Conservation (phyloP, 2,888 invertebrate genomes). For the Coelinius sp. region DNA sequence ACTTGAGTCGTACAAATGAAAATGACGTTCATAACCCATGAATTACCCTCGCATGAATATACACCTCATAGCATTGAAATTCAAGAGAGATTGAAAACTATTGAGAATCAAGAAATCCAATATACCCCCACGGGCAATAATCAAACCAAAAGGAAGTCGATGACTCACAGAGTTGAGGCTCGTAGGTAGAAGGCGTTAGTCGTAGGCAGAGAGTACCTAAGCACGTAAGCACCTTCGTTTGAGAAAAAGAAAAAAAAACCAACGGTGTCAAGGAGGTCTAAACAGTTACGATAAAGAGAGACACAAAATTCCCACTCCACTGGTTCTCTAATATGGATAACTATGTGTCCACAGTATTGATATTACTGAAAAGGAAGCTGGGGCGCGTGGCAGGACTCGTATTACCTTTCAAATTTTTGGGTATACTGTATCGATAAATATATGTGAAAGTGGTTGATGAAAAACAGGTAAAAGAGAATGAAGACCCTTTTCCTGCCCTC, state of each 20-base stretch:
- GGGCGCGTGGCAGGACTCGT: conserved; percentile 22
- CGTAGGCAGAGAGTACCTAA: conserved; percentile 31
- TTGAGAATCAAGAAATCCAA: conserved; percentile 8
- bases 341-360: conserved; percentile 20
- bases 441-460: conserved; percentile 3
- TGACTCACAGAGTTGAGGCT: conserved; percentile 28
- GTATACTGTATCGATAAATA: background rate
- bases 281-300: background rate
- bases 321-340: background rate
- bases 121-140: background rate
- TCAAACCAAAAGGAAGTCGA: conserved; percentile 36
- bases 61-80: too few relatives aligned
- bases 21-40: background rate
- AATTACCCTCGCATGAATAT: background rate
- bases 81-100: background rate
- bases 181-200: conserved; percentile 13
- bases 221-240: conserved; percentile 10
- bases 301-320: background rate
- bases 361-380: conserved; percentile 23
- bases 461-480: conserved; percentile 32
- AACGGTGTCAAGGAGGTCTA: conserved; percentile 3
- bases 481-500: conserved; percentile 16
- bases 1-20: background rate
- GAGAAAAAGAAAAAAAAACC: background rate
- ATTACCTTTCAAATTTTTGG: conserved; percentile 3